Percentiles rank a stretch among this genome's conserved stretches.
Evolutionary conservation across 2,888 invertebrate species (phyloP).

Genomic region (Thymelicus sylvestris): DNA sequence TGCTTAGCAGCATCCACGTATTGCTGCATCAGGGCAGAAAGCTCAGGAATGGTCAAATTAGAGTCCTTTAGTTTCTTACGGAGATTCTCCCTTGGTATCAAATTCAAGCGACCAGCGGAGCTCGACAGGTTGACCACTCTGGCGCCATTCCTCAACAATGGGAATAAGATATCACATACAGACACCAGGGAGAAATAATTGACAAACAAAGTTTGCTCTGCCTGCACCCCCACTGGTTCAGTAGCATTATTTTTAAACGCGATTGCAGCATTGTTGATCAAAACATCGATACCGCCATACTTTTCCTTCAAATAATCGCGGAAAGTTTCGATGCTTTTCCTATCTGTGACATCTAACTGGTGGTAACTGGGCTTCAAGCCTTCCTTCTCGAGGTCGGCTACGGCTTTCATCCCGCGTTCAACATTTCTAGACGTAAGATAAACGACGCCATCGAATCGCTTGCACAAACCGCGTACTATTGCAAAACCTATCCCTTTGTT

Average conservation of each 20-base stretch:
- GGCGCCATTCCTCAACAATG: conserved; percentile 87
- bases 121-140: conserved; percentile 91
- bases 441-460: conserved; percentile 87
- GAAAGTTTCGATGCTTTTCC: conserved; percentile 84
- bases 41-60: conserved; percentile 81
- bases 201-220: conserved; percentile 87
- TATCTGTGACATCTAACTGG: conserved; percentile 88
- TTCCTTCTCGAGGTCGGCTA: conserved; percentile 83
- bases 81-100: conserved; percentile 83
- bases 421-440: conserved; percentile 88
- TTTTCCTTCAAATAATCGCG: conserved; percentile 84
- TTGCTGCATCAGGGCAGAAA: conserved; percentile 86
- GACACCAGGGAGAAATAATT: conserved; percentile 88
- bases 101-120: conserved; percentile 84
- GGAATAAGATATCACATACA: conserved; percentile 88
- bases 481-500: conserved; percentile 90
- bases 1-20: conserved; percentile 85
- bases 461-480: conserved; percentile 88
- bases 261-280: conserved; percentile 92
- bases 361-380: conserved; percentile 85
- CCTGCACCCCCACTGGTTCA: conserved; percentile 88
- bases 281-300: conserved; percentile 88
- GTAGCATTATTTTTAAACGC: conserved; percentile 86
- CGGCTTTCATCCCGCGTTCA: conserved; percentile 84
- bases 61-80: conserved; percentile 79